Evolutionary conservation across 2,888 invertebrate genomes (phyloP).

Genomic region (Tortrix viridana): DNA sequence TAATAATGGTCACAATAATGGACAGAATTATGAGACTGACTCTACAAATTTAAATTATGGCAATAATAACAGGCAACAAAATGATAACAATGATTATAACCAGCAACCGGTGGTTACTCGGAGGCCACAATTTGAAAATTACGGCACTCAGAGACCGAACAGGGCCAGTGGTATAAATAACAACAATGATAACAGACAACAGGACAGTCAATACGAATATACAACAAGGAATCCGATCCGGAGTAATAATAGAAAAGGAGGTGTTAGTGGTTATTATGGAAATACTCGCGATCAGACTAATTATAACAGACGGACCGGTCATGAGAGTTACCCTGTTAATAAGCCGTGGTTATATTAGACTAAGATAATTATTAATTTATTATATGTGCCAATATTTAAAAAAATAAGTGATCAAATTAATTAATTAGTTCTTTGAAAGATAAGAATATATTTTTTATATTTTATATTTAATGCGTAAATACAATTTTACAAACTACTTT

Average conservation of each 20-base stretch:
- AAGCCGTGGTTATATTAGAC: conserved; percentile 22
- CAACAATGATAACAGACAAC: conserved; percentile 16
- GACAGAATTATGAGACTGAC: conserved; percentile 1
- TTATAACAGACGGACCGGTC: conserved; percentile 20
- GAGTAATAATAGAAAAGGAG: conserved; percentile 3
- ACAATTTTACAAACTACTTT: neutral
- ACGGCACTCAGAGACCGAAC: conserved; percentile 7
- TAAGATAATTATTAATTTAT: neutral
- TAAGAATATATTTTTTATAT: neutral
- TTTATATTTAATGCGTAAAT: conserved; percentile 18
- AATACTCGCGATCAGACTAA: conserved; percentile 16
- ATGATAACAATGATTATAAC: conserved; percentile 7
- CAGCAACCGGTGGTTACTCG: conserved; percentile 5
- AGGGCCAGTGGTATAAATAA: conserved; percentile 3
- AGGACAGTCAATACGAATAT: conserved; percentile 11
- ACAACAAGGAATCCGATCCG: conserved; percentile 10
- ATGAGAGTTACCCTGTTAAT: conserved; percentile 19
- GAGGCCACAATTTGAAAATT: conserved; percentile 6
- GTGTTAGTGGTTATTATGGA: conserved; percentile 12
- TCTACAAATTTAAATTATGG: neutral
- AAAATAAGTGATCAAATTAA: neutral
- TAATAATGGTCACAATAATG: conserved; percentile 1
- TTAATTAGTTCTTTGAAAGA: conserved; percentile 3
- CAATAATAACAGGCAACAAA: conserved; percentile 8
- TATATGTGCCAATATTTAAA: neutral